Percentiles rank a stretch among this genome's conserved stretches.
Evolutionary conservation across 1,140 invertebrate genomes (phyloP).

Genomic region (Cotesia typhae): DNA sequence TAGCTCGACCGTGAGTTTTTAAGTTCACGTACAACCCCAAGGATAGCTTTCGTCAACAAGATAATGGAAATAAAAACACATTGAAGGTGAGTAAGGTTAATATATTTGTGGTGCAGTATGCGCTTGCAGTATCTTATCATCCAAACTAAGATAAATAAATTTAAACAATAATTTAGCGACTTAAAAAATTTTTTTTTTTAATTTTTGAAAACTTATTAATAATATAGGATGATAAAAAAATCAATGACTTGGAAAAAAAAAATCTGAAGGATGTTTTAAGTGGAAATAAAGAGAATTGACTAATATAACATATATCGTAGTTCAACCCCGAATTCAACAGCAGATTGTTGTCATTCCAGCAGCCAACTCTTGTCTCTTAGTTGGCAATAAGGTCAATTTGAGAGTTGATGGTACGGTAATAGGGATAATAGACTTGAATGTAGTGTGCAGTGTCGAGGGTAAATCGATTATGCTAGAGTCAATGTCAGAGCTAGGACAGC

Average conservation of each 20-base stretch:
- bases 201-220: no score
- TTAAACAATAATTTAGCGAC: no score
- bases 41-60: background rate
- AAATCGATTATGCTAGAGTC: conserved; percentile 52
- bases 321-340: no score
- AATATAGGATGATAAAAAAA: no score
- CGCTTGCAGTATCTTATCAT: no score
- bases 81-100: conserved; percentile 11
- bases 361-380: background rate
- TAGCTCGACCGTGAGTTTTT: conserved; percentile 36
- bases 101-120: background rate
- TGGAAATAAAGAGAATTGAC: no score
- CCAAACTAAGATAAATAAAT: no score
- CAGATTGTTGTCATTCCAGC: background rate
- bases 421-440: background rate
- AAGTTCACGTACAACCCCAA: conserved; percentile 35
- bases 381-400: background rate
- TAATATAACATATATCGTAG: no score
- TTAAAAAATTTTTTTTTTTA: no score
- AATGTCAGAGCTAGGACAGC: conserved; percentile 53
- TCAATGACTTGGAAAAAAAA: no score
- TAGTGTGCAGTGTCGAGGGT: conserved; percentile 27
- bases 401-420: conserved; percentile 1
- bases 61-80: conserved; percentile 7
- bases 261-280: no score